Evolutionary conservation across 2,113 vertebrate genomes (phyloP).

Genomic region (Chaetodon trifascialis): DNA sequence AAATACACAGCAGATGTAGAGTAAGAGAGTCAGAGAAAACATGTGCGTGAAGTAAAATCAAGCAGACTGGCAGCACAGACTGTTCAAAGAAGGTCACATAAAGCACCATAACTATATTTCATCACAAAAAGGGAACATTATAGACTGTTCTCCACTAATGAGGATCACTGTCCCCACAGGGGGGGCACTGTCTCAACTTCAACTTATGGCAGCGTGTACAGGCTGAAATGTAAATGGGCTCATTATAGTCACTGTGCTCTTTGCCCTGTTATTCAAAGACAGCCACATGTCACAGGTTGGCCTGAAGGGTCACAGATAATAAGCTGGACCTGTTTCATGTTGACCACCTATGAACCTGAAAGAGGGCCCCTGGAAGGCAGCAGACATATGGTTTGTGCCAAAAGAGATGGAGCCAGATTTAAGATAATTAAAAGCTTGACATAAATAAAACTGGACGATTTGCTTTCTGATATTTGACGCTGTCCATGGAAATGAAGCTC

Average conservation of each 20-base stretch:
- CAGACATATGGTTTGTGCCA: slow-evolving; percentile 24
- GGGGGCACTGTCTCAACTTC: slow-evolving; percentile 35
- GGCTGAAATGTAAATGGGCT: slow-evolving; percentile 81
- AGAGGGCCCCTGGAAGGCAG: slow-evolving; percentile 36
- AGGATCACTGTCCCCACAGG: slow-evolving; percentile 53
- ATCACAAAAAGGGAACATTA: slow-evolving; percentile 56
- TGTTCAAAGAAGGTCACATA: slow-evolving; percentile 45
- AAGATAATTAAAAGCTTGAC: slow-evolving; percentile 62
- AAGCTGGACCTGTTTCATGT: slow-evolving; percentile 71
- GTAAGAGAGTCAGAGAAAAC: background rate
- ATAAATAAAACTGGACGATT: slow-evolving; percentile 30
- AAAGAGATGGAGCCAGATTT: slow-evolving; percentile 41
- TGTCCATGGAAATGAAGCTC: slow-evolving; percentile 1
- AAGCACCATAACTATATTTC: slow-evolving; percentile 34
- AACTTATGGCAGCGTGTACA: slow-evolving; percentile 25
- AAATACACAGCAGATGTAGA: background rate
- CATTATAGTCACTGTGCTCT: slow-evolving; percentile 76
- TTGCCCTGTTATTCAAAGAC: slow-evolving; percentile 50
- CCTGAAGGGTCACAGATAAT: slow-evolving; percentile 74
- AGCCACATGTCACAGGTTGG: slow-evolving; percentile 62
- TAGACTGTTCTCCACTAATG: slow-evolving; percentile 67
- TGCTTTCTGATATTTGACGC: slow-evolving; percentile 13
- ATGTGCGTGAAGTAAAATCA: background rate
- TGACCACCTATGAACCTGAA: slow-evolving; percentile 53
- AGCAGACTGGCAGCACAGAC: background rate